These are phyloP conservation scores for Netelia fuscicornis DNA, from an alignment of 2,888 invertebrate species.

Conservation along the genomic window DNA sequence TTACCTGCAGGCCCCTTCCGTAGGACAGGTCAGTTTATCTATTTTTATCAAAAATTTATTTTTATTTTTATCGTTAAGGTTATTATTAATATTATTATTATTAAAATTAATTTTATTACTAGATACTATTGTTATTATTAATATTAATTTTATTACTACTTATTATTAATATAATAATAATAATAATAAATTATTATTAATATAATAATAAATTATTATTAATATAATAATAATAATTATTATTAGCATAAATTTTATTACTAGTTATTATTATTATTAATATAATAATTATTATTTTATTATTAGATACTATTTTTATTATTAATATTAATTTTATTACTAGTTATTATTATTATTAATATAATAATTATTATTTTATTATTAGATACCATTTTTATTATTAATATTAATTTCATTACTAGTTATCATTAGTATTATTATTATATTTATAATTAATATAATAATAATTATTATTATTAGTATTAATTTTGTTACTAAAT, in stretches of 20 bases:
- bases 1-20: conserved; percentile 97
- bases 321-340: neutral
- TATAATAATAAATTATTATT: too few relatives aligned
- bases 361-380: neutral
- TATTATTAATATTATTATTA: neutral
- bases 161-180: neutral
- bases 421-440: neutral
- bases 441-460: neutral
- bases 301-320: neutral
- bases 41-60: conserved; percentile 21
- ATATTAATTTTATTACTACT: neutral
- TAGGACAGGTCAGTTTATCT: conserved; percentile 92
- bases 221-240: too few relatives aligned
- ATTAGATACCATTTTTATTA: too few relatives aligned
- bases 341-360: neutral
- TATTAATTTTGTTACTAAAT: neutral
- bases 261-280: neutral
- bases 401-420: neutral
- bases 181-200: too few relatives aligned
- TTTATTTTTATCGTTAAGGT: neutral
- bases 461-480: neutral
- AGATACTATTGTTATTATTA: neutral
- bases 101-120: neutral
- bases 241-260: too few relatives aligned
- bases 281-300: neutral